Base-by-base conservation (phyloP, 2,113 vertebrate genomes). In the Pygathrix nemaeus region DNA sequence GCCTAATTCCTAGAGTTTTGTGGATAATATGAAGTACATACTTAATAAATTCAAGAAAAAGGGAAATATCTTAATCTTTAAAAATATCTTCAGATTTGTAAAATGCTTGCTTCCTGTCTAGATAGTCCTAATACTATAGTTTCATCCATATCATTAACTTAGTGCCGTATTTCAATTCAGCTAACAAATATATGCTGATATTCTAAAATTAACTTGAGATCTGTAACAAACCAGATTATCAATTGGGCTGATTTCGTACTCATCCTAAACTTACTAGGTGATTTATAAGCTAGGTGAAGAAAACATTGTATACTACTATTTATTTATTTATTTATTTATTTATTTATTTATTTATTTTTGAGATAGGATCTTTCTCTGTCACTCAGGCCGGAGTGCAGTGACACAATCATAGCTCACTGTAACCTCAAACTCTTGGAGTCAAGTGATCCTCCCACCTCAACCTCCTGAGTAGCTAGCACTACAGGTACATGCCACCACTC, bases 91-190 rank as follows among this genome's bases (percentile, higher is more conserved):
- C 83, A 68, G 23, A 81, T 38, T 92, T 66, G 61, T 25, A 48
- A 83, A 90, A 73, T 73, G 79, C 40, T 66, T 96, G 81, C 43
- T 76, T 83, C 52, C 17, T 80, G 30, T 76, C 61, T 90, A 93
- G 17, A 5, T 6, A 64, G 18, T 84, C 16, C 75, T 92, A 50
- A 45, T 55, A 84, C 66, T 90, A 43, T 80, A 18, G 50, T 6
- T 35, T 5, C 4, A 76, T 43, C 32, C 5, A 6, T 57, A 20
- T 89, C 48, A 76, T 90, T 59, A 92, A 45, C 8, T 13, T 59
- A 55, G 68, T 89, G 25, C n/a, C 23, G 81, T 72, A 95, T 96
- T 96, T 97, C 18, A 94, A 8, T 61, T 92, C 16, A 86, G n/a
- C 11, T 50, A 92, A 50, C 90, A 94, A 81, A 50, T 83, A 40